Evolutionary conservation across 1,140 invertebrate species (phyloP), one percentile per base, ranked within the genome.

Genomic region (Cydia amplana): DNA sequence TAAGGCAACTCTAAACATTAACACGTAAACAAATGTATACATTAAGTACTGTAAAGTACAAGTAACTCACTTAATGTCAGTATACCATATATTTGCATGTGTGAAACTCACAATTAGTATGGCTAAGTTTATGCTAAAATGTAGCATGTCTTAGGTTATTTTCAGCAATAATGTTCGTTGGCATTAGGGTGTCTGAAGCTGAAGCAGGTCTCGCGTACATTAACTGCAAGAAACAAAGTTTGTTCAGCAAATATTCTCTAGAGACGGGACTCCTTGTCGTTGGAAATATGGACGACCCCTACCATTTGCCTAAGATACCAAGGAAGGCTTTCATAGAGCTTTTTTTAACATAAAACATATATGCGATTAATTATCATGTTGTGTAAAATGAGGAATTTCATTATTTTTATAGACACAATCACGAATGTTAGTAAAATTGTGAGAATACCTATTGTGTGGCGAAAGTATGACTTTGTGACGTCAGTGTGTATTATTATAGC

Each of bases 211-310:
- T 83, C 81, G 32, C 82, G 80, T 83, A 79, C 81, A 84, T 89
- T 87, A 91, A 89, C 84, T 83, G 83, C 83, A 77, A 88, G 83
- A 84, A 81, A 86, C 87, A 83, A 89, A 91, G 88, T 90, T 91
- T 91, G 83, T 90, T 89, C 87, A 83, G 82, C 84, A 90, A 91
- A 90, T 90, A 91, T 90, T 83, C 89, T 82, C 82, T 18, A 73
- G 89, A 87, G 87, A 89, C 79, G 76, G 77, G 81, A 84, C 82
- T 83, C 74, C 82, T 80, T 18, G 65, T 77, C 78, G 75, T 63
- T 75, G 77, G 74, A 73, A 80, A 78, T 78, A 80, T 77, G 72
- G 65, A 67, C 65, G 25, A 5, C 67, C 79, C 43, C 76, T 88
- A 88, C 84, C 51, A 82, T 81, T 83, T 74, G 74, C 73, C 43